Conservation (phyloP, 2,797 vertebrate genomes). For the Bradypodion ventrale region DNA sequence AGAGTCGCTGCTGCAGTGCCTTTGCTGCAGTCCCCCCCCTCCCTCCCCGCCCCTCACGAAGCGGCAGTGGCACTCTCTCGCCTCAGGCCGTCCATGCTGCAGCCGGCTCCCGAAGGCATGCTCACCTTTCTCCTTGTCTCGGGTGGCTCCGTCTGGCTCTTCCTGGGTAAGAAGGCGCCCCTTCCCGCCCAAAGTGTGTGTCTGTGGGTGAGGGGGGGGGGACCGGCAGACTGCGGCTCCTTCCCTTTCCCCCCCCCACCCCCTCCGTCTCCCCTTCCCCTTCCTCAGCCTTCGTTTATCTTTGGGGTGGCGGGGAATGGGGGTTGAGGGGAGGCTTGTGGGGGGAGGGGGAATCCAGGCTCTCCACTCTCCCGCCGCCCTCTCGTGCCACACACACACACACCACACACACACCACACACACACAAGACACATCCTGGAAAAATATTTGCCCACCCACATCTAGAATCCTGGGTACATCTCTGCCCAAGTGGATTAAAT, state of each 20-base stretch:
- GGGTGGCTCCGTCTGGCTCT: conserved; percentile 76
- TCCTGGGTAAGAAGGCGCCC: conserved; percentile 77
- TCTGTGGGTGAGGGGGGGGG: too few relatives aligned
- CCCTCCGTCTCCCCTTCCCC: not conserved
- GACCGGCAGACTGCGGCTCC: not conserved
- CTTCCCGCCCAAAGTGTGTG: too few relatives aligned
- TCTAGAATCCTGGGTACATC: too few relatives aligned
- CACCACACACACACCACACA: too few relatives aligned
- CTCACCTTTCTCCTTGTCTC: conserved; percentile 77
- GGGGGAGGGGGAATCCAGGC: too few relatives aligned
- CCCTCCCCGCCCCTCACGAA: not conserved
- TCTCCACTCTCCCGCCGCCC: too few relatives aligned
- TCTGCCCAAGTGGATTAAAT: too few relatives aligned
- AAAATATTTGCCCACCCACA: too few relatives aligned
- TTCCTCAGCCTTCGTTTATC: not conserved
- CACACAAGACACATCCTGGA: too few relatives aligned
- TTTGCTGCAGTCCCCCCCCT: conserved; percentile 49
- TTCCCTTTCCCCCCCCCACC: not conserved
- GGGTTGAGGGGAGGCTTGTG: not conserved
- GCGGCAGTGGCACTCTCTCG: not conserved
- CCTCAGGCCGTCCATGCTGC: conserved; percentile 56
- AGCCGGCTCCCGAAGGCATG: conserved; percentile 70
- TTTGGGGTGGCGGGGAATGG: not conserved
- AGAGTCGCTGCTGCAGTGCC: conserved; percentile 48
- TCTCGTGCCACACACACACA: too few relatives aligned